Evolutionary conservation across 2,888 invertebrate genomes (phyloP), one percentile per base, ranked within the genome.

Genomic region (Orthosia gothica): DNA sequence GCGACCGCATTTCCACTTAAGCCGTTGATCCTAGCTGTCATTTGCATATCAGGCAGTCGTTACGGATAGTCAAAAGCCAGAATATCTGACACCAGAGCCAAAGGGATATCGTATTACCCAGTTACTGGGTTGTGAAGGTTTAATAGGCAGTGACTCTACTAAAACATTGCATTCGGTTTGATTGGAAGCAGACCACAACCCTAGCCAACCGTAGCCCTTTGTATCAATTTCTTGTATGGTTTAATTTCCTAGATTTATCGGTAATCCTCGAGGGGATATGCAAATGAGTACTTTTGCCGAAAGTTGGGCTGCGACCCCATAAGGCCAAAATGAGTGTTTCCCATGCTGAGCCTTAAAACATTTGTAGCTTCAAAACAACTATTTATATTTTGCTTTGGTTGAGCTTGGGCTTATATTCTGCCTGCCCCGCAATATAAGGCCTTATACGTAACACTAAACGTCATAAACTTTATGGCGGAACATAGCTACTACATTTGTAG

Each of bases 271-370:
- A 23, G 55, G 61, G 62, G 52, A 58, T 67, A 67, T 64, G 79
- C 49, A 45, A 74, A 74, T 69, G 52, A 40, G 63, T 62, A 23
- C 61, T 49, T 77, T 20, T 5, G n/a, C 20, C 54, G 40, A 63
- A 79, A 64, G 54, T 66, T 66, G 13, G 16, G 23, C 5, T 23
- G 26, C 15, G 61, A 20, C 45, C 20, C 57, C 23, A 54, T 54
- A 64, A 57, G 47, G 63, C 7, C 18, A 26, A 65, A 74, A 75
- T 58, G 50, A 59, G 54, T 59, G 63, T 67, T 45, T 47, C 32
- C 52, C 79, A 52, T 64, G 45, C n/a, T 11, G 47, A 59, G 23
- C 18, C 49, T 78, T 54, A 16, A 32, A 64, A 64, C 32, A 79
- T 79, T 23, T 58, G 26, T 13, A 58, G 32, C 11, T 40, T 40